phyloP scores from a whole-genome alignment of 2,888 invertebrate species.

The Tetragonula carbonaria region DNA sequence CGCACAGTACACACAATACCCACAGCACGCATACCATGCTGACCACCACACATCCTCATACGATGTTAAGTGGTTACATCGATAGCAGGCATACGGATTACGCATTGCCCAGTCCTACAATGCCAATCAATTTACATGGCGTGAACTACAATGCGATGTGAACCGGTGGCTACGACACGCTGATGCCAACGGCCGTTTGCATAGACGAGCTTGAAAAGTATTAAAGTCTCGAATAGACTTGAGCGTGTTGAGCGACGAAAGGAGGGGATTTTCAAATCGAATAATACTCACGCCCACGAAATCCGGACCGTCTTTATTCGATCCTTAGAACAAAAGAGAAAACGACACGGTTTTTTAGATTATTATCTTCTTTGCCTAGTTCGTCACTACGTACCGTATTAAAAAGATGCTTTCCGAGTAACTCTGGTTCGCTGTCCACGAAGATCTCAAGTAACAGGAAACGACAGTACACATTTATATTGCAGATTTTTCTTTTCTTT shows the following conservation, averaged over 20 bases:
- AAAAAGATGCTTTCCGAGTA: conserved; percentile 27
- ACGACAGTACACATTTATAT: conserved; percentile 34
- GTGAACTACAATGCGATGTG: conserved; percentile 92
- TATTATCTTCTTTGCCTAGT: conserved; percentile 31
- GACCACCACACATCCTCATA: conserved; percentile 87
- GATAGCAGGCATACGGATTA: conserved; percentile 90
- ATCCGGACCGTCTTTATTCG: too few species aligned
- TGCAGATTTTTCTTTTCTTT: conserved; percentile 16
- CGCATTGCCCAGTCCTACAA: conserved; percentile 86
- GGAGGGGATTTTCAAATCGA: not conserved
- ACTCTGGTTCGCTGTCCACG: not conserved
- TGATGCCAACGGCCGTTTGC: conserved; percentile 43
- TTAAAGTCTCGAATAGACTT: conserved; percentile 18
- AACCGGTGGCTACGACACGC: conserved; percentile 74
- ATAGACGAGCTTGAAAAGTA: conserved; percentile 69
- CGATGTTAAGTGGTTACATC: conserved; percentile 87
- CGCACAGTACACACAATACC: conserved; percentile 78
- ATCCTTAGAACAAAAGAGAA: conserved; percentile 1
- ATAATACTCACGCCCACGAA: not conserved
- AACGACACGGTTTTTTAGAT: conserved; percentile 27
- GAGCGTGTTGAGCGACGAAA: not conserved
- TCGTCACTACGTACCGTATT: conserved; percentile 21
- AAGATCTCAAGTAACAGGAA: conserved; percentile 21
- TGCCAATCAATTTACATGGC: conserved; percentile 90
- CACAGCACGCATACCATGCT: conserved; percentile 85